Evolutionary conservation across 2,113 vertebrate species (phyloP).

Genomic region (Oreochromis spilurus): DNA sequence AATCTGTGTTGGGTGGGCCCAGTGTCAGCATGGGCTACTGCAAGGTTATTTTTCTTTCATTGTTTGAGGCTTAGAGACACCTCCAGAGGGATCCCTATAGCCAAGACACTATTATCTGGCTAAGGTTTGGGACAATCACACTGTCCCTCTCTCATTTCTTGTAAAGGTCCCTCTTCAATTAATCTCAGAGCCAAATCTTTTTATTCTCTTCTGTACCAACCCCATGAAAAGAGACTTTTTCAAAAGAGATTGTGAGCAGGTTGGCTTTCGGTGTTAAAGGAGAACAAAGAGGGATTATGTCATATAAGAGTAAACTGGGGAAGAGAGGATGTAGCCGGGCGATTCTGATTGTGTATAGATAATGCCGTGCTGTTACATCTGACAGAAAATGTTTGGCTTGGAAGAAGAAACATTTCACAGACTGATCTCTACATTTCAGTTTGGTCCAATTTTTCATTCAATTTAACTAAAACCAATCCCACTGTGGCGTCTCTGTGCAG

Average conservation of each 20-base stretch:
- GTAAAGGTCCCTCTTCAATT: constrained; percentile 68
- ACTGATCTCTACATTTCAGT: neutral
- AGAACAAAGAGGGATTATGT: constrained; percentile 55
- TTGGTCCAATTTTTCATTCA: neutral
- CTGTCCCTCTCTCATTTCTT: constrained; percentile 49
- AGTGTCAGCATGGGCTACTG: constrained; percentile 32
- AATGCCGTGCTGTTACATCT: constrained; percentile 12
- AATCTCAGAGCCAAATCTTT: constrained; percentile 64
- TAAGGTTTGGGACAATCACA: constrained; percentile 56
- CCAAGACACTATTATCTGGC: constrained; percentile 66
- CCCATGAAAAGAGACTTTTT: constrained; percentile 44
- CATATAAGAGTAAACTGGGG: constrained; percentile 19
- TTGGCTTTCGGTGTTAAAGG: constrained; percentile 32
- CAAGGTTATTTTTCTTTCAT: constrained; percentile 63
- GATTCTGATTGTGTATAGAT: constrained; percentile 39
- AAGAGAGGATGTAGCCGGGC: constrained; percentile 8
- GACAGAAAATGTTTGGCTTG: neutral
- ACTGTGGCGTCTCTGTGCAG: neutral
- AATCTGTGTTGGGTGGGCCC: constrained; percentile 59
- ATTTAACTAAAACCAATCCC: neutral
- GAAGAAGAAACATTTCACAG: neutral
- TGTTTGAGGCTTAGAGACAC: constrained; percentile 65
- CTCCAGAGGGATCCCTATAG: constrained; percentile 53
- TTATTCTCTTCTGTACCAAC: constrained; percentile 50
- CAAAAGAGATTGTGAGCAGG: constrained; percentile 37